Percentiles rank a stretch among this genome's conserved stretches.
Conservation (phyloP, 1,140 invertebrate species). For the Procambarus clarkii region DNA sequence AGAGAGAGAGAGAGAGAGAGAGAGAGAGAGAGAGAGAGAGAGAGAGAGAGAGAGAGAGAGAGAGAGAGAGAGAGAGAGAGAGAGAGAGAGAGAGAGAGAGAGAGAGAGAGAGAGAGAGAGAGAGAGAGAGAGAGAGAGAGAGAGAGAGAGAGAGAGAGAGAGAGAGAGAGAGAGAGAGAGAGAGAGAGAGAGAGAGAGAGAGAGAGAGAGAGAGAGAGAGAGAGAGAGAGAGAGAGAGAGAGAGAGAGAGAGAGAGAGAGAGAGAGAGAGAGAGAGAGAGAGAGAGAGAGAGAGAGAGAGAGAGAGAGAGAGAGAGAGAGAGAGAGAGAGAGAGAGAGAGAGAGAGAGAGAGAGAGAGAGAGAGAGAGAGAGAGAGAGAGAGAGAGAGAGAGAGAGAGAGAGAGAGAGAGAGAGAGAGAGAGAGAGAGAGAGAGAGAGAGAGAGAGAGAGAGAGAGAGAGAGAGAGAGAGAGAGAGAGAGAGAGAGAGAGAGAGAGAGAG, state of each 20-base stretch:
- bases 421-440: background rate
- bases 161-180: background rate
- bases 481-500: no score
- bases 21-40: background rate
- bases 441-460: background rate
- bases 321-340: background rate
- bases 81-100: slow-evolving; percentile 3
- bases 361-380: background rate
- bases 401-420: background rate
- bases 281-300: background rate
- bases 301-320: background rate
- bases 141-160: background rate
- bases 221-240: background rate
- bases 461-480: background rate
- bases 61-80: background rate
- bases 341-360: background rate
- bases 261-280: background rate
- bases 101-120: slow-evolving; percentile 1
- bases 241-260: slow-evolving; percentile 1
- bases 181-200: background rate
- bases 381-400: background rate
- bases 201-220: slow-evolving; percentile 18
- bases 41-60: background rate
- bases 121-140: background rate
- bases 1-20: background rate